Conservation (phyloP, 2,113 vertebrate genomes). For the Ursus arctos region DNA sequence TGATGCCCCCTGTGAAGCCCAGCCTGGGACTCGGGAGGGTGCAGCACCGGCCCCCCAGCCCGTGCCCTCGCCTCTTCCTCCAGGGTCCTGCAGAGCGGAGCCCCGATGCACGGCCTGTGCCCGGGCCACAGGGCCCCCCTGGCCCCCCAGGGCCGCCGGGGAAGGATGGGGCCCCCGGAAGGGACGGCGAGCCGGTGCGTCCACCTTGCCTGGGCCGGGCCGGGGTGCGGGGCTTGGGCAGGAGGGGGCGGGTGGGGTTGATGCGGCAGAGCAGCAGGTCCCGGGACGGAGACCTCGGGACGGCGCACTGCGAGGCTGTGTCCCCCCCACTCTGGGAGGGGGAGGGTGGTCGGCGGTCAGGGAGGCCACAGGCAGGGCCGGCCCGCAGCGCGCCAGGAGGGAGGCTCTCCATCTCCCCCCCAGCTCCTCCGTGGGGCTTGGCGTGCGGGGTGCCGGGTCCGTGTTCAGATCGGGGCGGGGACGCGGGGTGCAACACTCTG, state of each 20-base stretch:
- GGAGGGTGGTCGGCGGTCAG: background rate
- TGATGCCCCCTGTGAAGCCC: too few species aligned
- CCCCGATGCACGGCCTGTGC: conserved; percentile 79
- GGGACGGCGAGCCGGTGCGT: conserved; percentile 94
- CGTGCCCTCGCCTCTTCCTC: conserved; percentile 67
- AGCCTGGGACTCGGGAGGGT: fast-evolving
- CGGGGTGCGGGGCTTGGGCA: background rate
- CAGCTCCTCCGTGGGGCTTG: fast-evolving
- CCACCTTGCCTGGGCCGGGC: fast-evolving
- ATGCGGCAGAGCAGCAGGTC: fast-evolving
- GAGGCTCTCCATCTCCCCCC: background rate
- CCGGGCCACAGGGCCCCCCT: conserved; percentile 88
- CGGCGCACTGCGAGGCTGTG: background rate
- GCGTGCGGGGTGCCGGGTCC: fast-evolving
- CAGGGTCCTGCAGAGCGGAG: conserved; percentile 78
- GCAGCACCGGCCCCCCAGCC: fast-evolving
- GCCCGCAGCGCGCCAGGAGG: background rate
- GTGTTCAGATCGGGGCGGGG: fast-evolving
- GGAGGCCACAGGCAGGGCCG: background rate
- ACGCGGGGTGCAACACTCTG: fast-evolving
- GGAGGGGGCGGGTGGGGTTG: fast-evolving
- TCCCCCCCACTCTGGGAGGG: fast-evolving
- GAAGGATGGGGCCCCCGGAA: conserved; percentile 88
- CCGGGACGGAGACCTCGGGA: background rate
- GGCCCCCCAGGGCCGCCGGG: conserved; percentile 89